Base-by-base conservation (phyloP, 1,140 invertebrate species). In the Drosophila varians region DNA sequence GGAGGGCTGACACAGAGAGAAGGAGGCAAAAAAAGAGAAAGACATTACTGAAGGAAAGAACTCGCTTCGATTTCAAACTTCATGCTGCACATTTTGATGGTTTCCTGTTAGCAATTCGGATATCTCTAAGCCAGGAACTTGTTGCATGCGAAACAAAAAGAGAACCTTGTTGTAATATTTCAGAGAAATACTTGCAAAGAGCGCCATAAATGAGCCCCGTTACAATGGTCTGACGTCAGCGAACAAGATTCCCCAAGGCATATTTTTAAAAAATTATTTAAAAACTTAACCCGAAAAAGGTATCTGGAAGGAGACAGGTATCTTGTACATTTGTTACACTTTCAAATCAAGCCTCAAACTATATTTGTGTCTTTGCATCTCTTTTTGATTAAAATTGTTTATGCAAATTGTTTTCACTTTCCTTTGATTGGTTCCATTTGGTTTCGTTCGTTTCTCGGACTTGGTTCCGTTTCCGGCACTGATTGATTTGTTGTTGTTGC, bases 41-140 rank as follows among this genome's bases (percentile, higher is more conserved):
- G n/a, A 19, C 11, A 58, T 40, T 40, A 61, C 18, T 12, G 47
- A 38, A 60, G 11, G 23, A 47, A 28, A 43, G 16, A 28, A 25
- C 14, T 43, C 52, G 70, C 53, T 66, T 62, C 58, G 47, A 74
- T 77, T 48, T 58, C 55, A 42, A 47, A 73, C 53, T 71, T 65
- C 66, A 57, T 57, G 70, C 83, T 89, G 78, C 82, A 68, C 74
- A 65, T 76, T 83, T 84, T 87, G 77, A 88, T 87, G 82, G 62
- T 87, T 87, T 83, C 82, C 82, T 87, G 82, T 89, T 58, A 87
- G 72, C 54, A 57, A 72, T 88, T 73, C 88, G 79, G 82, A 82
- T 88, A 83, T 78, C 75, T 77, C 74, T 74, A 75, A 64, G 74
- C 66, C 49, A 72, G 78, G 36, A 75, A 87, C 82, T 87, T 87